phyloP scores from a whole-genome alignment of 2,888 invertebrate genomes.

The Yponomeuta cagnagella region DNA sequence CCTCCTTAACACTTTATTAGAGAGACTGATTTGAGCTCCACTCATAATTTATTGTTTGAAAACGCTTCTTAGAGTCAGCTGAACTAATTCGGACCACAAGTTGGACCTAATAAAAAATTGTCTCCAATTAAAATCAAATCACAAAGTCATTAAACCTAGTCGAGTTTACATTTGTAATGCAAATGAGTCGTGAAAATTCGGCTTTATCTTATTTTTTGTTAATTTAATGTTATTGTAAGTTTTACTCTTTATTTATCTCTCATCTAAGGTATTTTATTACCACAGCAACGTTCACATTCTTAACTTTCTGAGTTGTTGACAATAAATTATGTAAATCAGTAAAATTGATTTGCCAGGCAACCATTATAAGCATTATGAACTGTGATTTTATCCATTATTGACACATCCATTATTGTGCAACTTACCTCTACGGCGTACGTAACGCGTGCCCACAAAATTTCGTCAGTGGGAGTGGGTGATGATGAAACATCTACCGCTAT shows the following conservation, averaged over 20 bases:
- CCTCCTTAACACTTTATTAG: conserved; percentile 69
- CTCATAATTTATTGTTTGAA: conserved; percentile 44
- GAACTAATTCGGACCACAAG: conserved; percentile 17
- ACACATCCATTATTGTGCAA: background rate
- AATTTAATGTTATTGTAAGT: background rate
- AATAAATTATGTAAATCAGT: no score
- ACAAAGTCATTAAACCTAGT: conserved; percentile 12
- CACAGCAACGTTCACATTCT: no score
- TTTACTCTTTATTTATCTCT: background rate
- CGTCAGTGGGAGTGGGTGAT: conserved; percentile 22
- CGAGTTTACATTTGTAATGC: conserved; percentile 11
- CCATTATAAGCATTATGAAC: background rate
- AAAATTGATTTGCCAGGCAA: no score
- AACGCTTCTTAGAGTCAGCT: conserved; percentile 15
- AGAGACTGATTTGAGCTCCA: conserved; percentile 59
- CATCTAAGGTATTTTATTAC: background rate
- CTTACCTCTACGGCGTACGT: background rate
- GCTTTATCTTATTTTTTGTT: background rate
- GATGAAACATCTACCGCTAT: conserved; percentile 2
- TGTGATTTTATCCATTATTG: background rate
- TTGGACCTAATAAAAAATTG: background rate
- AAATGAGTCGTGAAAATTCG: conserved; percentile 11
- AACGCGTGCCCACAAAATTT: conserved; percentile 9
- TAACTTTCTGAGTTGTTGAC: no score
- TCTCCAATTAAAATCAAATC: conserved; percentile 16